These are phyloP conservation scores for Oreochromis spilurus DNA, from an alignment of 2,113 vertebrate species.

Conservation along the genomic window DNA sequence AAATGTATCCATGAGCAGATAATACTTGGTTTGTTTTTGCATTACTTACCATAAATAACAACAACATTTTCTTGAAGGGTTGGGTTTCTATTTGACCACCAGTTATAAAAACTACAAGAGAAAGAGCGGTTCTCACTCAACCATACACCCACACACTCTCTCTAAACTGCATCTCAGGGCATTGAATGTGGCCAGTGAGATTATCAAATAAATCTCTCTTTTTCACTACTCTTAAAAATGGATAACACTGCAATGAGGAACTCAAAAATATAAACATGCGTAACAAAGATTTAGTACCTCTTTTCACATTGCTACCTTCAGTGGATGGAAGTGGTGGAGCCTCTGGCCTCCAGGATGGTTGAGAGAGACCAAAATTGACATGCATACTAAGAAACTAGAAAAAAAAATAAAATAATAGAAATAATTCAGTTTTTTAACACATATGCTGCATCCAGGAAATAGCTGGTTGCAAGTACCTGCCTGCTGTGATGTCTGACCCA, in stretches of 20 bases:
- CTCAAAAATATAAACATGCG: not conserved
- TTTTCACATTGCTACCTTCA: not conserved
- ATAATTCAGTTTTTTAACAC: not conserved
- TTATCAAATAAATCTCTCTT: not conserved
- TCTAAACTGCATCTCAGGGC: not conserved
- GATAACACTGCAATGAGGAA: not conserved
- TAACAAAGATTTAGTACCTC: not conserved
- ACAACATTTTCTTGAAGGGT: not conserved
- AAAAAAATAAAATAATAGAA: fast-evolving
- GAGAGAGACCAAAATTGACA: not conserved
- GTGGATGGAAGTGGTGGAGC: not conserved
- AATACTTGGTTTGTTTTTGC: not conserved
- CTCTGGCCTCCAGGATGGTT: not conserved
- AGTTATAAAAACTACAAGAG: not conserved
- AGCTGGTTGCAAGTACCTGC: not conserved
- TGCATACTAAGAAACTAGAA: not conserved
- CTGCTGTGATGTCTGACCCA: not conserved
- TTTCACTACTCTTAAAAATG: not conserved
- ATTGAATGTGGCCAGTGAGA: not conserved
- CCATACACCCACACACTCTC: fast-evolving
- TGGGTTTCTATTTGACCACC: not conserved
- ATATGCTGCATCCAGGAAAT: not conserved
- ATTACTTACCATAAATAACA: not conserved
- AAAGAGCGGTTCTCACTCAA: fast-evolving
- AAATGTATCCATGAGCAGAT: not conserved